Evolutionary conservation across 2,113 vertebrate genomes (phyloP).

Genomic region (Lophochroa leadbeateri): DNA sequence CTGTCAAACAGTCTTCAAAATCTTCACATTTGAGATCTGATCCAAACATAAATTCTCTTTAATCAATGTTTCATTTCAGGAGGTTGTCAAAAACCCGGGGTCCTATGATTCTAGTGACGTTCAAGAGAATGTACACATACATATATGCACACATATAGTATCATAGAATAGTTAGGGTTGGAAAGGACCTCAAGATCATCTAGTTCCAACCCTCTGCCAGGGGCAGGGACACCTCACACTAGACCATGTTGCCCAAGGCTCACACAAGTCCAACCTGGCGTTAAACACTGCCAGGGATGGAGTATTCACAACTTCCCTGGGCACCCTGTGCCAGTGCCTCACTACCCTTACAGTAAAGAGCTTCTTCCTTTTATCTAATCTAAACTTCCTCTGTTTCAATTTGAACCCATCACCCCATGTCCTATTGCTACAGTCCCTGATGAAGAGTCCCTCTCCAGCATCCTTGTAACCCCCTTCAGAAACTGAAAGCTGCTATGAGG

Average conservation of each 20-base stretch:
- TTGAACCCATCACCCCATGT: too few relatives aligned
- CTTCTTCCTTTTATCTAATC: not conserved
- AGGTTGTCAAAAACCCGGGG: not conserved
- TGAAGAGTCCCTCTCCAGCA: too few relatives aligned
- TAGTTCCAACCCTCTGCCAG: not conserved
- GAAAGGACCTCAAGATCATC: not conserved
- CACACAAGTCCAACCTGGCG: accelerated
- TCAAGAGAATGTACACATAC: not conserved
- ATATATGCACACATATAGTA: not conserved
- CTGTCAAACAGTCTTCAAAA: not conserved
- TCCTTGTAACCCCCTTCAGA: too few relatives aligned
- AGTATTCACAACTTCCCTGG: not conserved
- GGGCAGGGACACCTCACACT: not conserved
- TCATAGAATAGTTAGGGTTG: not conserved
- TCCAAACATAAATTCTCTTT: not conserved
- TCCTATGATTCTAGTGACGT: not conserved
- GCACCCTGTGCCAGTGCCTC: not conserved
- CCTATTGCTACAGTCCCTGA: too few relatives aligned
- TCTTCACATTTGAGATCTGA: not conserved
- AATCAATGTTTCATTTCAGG: not conserved
- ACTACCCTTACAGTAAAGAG: not conserved
- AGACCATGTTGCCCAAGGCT: not conserved
- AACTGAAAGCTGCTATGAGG: too few relatives aligned
- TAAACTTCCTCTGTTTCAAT: not conserved
- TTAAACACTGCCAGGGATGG: not conserved